phyloP scores from a whole-genome alignment of 2,797 vertebrate genomes.

The Podarcis lilfordi region DNA sequence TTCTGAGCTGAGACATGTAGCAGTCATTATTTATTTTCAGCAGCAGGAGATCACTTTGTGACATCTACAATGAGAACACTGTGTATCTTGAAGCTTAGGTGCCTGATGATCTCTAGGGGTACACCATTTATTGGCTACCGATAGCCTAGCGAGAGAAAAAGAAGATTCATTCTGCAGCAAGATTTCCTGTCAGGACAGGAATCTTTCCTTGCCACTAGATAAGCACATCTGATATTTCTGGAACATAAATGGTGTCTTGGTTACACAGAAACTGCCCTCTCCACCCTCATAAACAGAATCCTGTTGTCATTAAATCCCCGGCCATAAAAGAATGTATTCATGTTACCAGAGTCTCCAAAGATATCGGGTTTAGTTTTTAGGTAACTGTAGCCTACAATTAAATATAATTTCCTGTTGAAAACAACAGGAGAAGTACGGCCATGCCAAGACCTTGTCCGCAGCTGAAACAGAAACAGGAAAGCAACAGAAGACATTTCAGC shows the following conservation, averaged over 20 bases:
- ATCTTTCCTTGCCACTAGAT: slow-evolving; percentile 26
- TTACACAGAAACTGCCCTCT: slow-evolving; percentile 59
- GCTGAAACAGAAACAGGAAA: slow-evolving; percentile 55
- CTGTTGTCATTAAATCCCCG: slow-evolving; percentile 54
- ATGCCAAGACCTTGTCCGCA: slow-evolving; percentile 62
- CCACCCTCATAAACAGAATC: slow-evolving; percentile 64
- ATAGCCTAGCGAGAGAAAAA: slow-evolving; percentile 4
- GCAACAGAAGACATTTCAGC: slow-evolving; percentile 56
- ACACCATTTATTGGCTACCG: slow-evolving; percentile 22
- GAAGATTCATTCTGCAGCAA: not conserved
- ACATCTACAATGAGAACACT: slow-evolving; percentile 13
- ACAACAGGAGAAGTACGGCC: slow-evolving; percentile 42
- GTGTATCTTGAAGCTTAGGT: slow-evolving; percentile 12
- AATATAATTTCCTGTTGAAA: slow-evolving; percentile 70
- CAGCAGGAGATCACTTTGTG: not conserved
- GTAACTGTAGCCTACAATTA: slow-evolving; percentile 70
- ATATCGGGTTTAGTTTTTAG: slow-evolving; percentile 57
- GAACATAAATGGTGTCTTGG: slow-evolving; percentile 50
- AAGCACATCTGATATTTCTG: slow-evolving; percentile 39
- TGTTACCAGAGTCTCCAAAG: slow-evolving; percentile 39
- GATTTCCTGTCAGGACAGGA: slow-evolving; percentile 30
- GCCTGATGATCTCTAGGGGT: slow-evolving; percentile 30
- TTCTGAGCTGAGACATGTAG: not conserved
- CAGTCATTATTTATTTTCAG: not conserved
- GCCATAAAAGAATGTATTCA: slow-evolving; percentile 56